phyloP scores from a whole-genome alignment of 2,888 invertebrate genomes.

The Drosophila histrio region DNA sequence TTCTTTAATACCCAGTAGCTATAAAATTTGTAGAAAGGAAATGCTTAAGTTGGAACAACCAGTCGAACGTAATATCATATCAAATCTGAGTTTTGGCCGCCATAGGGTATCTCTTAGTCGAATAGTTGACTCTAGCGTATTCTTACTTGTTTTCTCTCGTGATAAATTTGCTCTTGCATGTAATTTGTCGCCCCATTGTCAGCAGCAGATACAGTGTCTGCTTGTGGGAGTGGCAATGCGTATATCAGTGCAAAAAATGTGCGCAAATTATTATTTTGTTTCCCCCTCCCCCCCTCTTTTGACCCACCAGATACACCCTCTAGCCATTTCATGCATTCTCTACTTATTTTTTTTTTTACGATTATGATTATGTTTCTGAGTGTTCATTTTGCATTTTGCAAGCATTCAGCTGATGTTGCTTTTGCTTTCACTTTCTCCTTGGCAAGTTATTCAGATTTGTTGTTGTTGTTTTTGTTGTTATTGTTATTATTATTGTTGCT shows the following conservation, averaged over 20 bases:
- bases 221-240: constrained; percentile 32
- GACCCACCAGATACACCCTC: neutral
- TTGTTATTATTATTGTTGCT: constrained; percentile 6
- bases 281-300: neutral
- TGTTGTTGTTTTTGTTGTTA: constrained; percentile 8
- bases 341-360: constrained; percentile 52
- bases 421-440: constrained; percentile 41
- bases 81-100: neutral
- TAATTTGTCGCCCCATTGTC: constrained; percentile 74
- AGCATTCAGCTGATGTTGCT: constrained; percentile 38
- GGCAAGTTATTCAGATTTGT: constrained; percentile 8
- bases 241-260: constrained; percentile 44
- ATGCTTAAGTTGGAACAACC: neutral
- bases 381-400: constrained; percentile 62
- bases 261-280: constrained; percentile 49
- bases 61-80: neutral
- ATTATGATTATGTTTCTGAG: constrained; percentile 65
- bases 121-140: neutral
- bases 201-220: constrained; percentile 30
- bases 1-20: constrained; percentile 6
- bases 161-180: constrained; percentile 63
- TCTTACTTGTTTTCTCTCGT: constrained; percentile 16
- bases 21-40: neutral
- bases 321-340: constrained; percentile 18
- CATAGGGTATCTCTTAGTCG: neutral